Base-by-base conservation (phyloP, 2,113 vertebrate genomes). In the Dasyprocta punctata region DNA sequence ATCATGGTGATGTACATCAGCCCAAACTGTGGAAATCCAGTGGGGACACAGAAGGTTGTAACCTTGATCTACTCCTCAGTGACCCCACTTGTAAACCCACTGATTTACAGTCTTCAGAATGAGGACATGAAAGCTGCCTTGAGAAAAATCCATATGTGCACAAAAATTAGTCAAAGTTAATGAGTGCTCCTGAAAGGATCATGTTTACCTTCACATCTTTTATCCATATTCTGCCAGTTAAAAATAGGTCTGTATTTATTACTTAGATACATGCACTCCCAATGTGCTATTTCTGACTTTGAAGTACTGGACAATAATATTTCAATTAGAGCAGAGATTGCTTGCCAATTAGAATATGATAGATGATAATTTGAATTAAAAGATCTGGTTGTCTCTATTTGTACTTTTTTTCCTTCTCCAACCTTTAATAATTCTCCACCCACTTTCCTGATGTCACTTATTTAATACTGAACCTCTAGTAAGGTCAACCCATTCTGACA, bases 61-160 rank as follows among this genome's bases (percentile, higher is more conserved):
- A 98, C 98, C 12, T 86, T 98, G 75, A 85, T 97, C 30, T 98
- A 98, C 22, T 96, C 97, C 0, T 94, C 96, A 12, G 47, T 97
- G 82, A 98, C 97, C 9, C 97, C 97, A 24, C 83, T 98, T 82
- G 38, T 98, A 88, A 98, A 98, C 44, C 98, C 96, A 0, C 61
- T 98, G 5, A 98, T 98, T 81, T 98, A 98, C 8, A 98, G 98
- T 81, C 93, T 98, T 56, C 52, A 86, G 44, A 98, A 98, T 85
- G 95, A 96, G 52, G 98, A 98, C 49, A 95, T 98, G 90, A 98
- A 97, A 13, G 44, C 44, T 20, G 97, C 97, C 30, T 81, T 98
- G 77, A 94, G 71, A 86, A 56, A 47, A 92, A 88, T 96, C 26
- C 52, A 61, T 22, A 65, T 88, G 3, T 7, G 12, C 20, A 36